Conservation (phyloP, 2,797 vertebrate genomes). For the Onychomys arenicola region DNA sequence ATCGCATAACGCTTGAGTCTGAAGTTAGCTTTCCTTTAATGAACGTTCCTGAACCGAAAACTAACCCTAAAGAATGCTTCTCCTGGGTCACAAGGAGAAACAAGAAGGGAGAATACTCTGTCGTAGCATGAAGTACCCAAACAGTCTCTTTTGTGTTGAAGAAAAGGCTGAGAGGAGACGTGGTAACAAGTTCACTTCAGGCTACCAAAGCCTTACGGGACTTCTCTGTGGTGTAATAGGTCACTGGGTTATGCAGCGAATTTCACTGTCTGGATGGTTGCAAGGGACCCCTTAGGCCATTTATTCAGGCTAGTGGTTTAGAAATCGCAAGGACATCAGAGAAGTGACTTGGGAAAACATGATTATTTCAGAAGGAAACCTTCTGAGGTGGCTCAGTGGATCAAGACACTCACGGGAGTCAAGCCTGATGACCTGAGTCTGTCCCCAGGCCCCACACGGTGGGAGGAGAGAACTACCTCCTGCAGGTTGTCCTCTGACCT, state of each 20-base stretch:
- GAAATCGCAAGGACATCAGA: constrained; percentile 57
- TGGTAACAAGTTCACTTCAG: constrained; percentile 41
- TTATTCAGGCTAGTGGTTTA: constrained; percentile 52
- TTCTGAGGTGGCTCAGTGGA: not conserved
- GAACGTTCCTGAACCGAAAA: constrained; percentile 19
- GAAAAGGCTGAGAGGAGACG: not conserved
- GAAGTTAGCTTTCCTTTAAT: constrained; percentile 48
- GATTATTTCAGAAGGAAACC: not conserved
- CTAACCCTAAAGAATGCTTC: constrained; percentile 40
- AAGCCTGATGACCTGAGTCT: not conserved
- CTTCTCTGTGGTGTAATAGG: constrained; percentile 53
- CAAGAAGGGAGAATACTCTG: constrained; percentile 54
- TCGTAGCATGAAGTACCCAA: constrained; percentile 52
- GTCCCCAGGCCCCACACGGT: not conserved
- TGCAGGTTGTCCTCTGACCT: not conserved
- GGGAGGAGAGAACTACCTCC: not conserved
- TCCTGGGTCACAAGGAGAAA: not conserved
- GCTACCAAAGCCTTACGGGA: constrained; percentile 43
- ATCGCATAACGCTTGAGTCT: not conserved
- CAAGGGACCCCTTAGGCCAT: constrained; percentile 25
- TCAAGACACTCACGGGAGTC: not conserved
- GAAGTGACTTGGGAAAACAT: constrained; percentile 44
- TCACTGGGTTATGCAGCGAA: constrained; percentile 19
- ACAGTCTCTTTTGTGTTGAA: constrained; percentile 40
- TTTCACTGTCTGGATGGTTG: constrained; percentile 58